Evolutionary conservation across 2,888 invertebrate species (phyloP).

Genomic region (Troides oblongomaculatus): DNA sequence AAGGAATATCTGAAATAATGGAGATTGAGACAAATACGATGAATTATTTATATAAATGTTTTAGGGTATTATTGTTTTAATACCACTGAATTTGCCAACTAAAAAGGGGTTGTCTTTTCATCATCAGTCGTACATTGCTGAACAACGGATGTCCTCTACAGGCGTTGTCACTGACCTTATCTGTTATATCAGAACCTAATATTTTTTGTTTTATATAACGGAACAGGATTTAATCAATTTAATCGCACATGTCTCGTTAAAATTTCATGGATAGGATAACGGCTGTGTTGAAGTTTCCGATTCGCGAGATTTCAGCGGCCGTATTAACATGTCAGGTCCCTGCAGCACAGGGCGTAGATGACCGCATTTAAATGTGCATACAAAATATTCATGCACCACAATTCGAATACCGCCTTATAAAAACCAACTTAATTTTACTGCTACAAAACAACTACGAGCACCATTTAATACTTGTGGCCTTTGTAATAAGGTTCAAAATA

Average conservation of each 20-base stretch:
- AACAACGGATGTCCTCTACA: no score
- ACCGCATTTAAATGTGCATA: constrained; percentile 77
- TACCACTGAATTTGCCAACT: no score
- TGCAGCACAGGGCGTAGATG: constrained; percentile 62
- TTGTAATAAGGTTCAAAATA: constrained; percentile 32
- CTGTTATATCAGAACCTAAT: not conserved
- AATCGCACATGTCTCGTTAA: constrained; percentile 29
- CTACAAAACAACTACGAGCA: not conserved
- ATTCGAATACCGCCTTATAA: constrained; percentile 63
- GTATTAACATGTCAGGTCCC: constrained; percentile 46
- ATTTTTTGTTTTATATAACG: not conserved
- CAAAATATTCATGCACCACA: constrained; percentile 73
- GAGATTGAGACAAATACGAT: no score
- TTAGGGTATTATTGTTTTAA: no score
- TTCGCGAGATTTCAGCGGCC: constrained; percentile 53
- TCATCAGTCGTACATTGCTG: no score
- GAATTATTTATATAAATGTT: no score
- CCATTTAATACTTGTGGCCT: constrained; percentile 38
- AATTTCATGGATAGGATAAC: constrained; percentile 15
- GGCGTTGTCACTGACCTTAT: no score
- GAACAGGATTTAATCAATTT: not conserved
- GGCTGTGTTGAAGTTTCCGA: constrained; percentile 44
- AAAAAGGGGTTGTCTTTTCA: no score
- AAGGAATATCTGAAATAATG: no score
- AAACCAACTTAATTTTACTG: constrained; percentile 40